Evolutionary conservation across 2,888 invertebrate genomes (phyloP), one percentile per base, ranked within the genome.

Genomic region (Papilio elwesi): DNA sequence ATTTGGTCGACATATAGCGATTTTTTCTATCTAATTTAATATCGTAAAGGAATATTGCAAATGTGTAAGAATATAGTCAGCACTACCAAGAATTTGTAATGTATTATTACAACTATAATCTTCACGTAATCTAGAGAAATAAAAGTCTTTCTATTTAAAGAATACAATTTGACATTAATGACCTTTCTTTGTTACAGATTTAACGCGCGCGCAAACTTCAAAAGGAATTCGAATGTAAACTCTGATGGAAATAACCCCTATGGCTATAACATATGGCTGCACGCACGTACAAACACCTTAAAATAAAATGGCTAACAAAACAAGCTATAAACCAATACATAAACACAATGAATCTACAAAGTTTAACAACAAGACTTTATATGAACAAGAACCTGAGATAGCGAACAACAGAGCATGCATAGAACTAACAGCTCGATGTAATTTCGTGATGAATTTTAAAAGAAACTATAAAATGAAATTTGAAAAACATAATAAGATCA

Each of bases 191-290:
- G 76, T 78, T 78, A 68, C 78, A 78, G 78, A 76, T 75, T 74
- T 55, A 66, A 59, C 26, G 38, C 52, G 47, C 47, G n/a, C 59
- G 62, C 26, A 11, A 64, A 73, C 68, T 51, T 73, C 72, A 73
- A 68, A 74, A 43, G 64, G 66, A 66, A 63, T 66, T 68, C 68
- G 51, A 68, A 75, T 74, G 76, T 51, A 69, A 72, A 67, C 55
- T 63, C 47, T n/a, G 65, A 48, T 74, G 62, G 38, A 72, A 68
- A 73, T 65, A 69, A 74, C 55, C 59, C 74, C 68, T 69, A 77
- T 75, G 76, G 71, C 63, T 73, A 48, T 75, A 74, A 78, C 77
- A 74, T 76, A 78, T 78, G 77, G 78, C 76, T 74, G 67, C 63
- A 55, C 51, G 47, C 43, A 71, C 48, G 74, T 70, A 69, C 55